phyloP scores from a whole-genome alignment of 2,888 invertebrate species.

The Leuctra nigra region DNA sequence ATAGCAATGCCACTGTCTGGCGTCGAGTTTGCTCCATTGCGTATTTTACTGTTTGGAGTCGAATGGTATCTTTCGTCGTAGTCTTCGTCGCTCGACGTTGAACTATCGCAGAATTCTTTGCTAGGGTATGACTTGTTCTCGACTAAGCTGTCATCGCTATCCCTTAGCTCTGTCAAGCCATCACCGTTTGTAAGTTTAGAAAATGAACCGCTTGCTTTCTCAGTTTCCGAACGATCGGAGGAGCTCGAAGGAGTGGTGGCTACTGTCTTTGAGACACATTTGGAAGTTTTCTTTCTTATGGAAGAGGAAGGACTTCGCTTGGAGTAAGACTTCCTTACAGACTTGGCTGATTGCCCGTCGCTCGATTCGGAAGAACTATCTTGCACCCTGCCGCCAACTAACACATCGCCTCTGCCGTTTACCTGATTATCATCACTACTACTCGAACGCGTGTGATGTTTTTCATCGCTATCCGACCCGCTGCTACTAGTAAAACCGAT shows the following conservation, averaged over 20 bases:
- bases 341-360: not conserved
- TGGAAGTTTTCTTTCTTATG: not conserved
- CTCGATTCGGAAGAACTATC: not conserved
- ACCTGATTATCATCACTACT: not conserved
- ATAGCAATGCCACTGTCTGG: constrained; percentile 45
- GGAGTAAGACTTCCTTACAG: not conserved
- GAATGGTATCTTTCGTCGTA: not conserved
- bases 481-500: not conserved
- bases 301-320: not conserved
- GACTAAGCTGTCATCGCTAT: not conserved
- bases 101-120: not conserved
- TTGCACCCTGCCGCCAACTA: not conserved
- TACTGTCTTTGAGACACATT: not conserved
- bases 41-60: not conserved
- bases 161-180: not conserved
- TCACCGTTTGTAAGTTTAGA: not conserved
- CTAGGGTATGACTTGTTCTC: too few relatives aligned
- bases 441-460: not conserved
- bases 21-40: constrained; percentile 30
- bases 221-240: too few relatives aligned
- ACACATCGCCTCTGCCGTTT: not conserved
- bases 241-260: too few relatives aligned
- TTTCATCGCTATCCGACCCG: not conserved
- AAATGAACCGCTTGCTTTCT: too few relatives aligned
- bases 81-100: not conserved